A percentile compares a stretch with the other conserved stretches of the same genome.
phyloP scores from a whole-genome alignment of 2,888 invertebrate species.

The Drosophila anomalipes region DNA sequence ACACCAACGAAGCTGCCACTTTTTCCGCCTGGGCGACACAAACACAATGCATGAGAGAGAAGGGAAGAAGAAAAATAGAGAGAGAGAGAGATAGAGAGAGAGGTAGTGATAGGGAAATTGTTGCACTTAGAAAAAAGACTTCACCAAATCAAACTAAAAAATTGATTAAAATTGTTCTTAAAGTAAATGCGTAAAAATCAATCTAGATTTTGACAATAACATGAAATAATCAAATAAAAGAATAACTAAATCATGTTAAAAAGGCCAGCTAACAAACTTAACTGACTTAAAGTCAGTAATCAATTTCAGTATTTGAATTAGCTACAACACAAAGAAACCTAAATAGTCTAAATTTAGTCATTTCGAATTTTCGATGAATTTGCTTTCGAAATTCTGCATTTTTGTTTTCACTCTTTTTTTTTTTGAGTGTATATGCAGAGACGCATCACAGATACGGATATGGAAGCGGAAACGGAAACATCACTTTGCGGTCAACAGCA shows the following conservation, averaged over 20 bases:
- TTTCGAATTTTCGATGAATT: neutral
- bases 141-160: neutral
- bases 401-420: neutral
- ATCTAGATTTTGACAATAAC: neutral
- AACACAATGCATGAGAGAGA: slow-evolving; percentile 5
- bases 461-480: slow-evolving; percentile 75
- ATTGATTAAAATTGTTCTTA: neutral
- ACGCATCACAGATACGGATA: slow-evolving; percentile 56
- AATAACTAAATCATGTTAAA: neutral
- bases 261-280: neutral
- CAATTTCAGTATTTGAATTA: neutral
- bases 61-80: neutral
- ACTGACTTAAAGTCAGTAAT: too few relatives aligned
- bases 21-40: slow-evolving; percentile 36
- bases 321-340: neutral
- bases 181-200: neutral
- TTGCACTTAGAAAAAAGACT: neutral
- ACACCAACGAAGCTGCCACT: slow-evolving; percentile 20
- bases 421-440: slow-evolving; percentile 15
- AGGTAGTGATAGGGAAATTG: neutral
- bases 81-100: neutral
- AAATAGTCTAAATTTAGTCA: too few relatives aligned
- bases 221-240: too few relatives aligned
- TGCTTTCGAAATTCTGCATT: neutral
- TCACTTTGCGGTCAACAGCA: slow-evolving; percentile 78